phyloP scores from a whole-genome alignment of 2,888 invertebrate species.

The Microctonus aethiopoides region DNA sequence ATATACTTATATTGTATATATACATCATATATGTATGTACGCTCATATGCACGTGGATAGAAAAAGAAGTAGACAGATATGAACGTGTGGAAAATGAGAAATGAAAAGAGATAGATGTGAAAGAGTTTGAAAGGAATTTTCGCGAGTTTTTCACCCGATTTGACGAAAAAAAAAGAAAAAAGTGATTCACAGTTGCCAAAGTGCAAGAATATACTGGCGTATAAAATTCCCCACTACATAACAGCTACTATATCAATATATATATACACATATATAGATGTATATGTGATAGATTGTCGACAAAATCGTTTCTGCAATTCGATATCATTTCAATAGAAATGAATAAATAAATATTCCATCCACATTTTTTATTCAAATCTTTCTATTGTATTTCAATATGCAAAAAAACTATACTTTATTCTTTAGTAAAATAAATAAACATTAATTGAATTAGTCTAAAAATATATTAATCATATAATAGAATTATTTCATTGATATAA shows the following conservation, averaged over 20 bases:
- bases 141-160: slow-evolving; percentile 32
- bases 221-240: slow-evolving; percentile 26
- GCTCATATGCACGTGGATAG: neutral
- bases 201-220: slow-evolving; percentile 2
- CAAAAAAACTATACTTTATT: too few relatives aligned
- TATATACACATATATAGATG: neutral
- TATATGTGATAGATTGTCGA: slow-evolving; percentile 34
- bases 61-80: neutral
- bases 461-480: too few relatives aligned
- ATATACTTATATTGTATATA: neutral
- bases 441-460: too few relatives aligned
- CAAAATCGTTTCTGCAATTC: slow-evolving; percentile 42
- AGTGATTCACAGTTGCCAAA: slow-evolving; percentile 7
- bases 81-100: neutral
- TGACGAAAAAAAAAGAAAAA: too few relatives aligned
- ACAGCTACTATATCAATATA: neutral
- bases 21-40: too few relatives aligned
- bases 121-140: slow-evolving; percentile 34
- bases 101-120: neutral
- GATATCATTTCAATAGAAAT: slow-evolving; percentile 34
- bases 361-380: too few relatives aligned
- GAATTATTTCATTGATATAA: too few relatives aligned
- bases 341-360: slow-evolving; percentile 38
- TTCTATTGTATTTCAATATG: too few relatives aligned
- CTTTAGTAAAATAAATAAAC: too few relatives aligned